These are phyloP conservation scores for Spizaetus ornatus DNA, from an alignment of 2,113 vertebrate genomes.

Conservation along the genomic window DNA sequence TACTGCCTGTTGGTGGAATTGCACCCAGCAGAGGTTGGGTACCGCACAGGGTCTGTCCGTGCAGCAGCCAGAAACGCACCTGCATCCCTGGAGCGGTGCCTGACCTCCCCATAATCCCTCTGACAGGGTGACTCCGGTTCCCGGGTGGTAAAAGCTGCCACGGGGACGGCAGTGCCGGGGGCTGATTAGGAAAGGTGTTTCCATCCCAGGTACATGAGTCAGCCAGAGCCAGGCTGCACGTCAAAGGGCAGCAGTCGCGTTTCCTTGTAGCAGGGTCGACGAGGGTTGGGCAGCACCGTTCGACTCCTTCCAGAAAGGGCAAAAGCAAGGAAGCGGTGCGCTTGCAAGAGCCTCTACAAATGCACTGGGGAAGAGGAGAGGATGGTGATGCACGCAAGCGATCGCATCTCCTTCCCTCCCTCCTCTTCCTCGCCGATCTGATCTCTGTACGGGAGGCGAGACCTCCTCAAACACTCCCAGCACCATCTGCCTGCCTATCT, in stretches of 20 bases:
- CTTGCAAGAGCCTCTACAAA: not conserved
- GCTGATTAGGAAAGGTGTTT: not conserved
- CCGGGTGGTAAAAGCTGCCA: not conserved
- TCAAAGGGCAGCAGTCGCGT: not conserved
- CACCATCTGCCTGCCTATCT: not conserved
- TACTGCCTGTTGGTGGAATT: not conserved
- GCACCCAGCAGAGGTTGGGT: not conserved
- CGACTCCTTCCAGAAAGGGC: not conserved
- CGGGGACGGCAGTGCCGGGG: rapidly evolving
- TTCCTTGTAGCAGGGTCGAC: rapidly evolving
- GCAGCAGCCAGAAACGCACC: not conserved
- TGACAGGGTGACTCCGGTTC: rapidly evolving
- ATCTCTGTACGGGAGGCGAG: not conserved
- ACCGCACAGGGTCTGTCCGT: not conserved
- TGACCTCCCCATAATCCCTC: not conserved
- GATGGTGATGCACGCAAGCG: rapidly evolving
- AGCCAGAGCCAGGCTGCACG: not conserved
- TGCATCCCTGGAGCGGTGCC: not conserved
- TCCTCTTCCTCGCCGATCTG: not conserved
- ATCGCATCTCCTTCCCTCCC: not conserved
- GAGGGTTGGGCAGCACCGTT: not conserved
- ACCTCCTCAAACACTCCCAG: not conserved
- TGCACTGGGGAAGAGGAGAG: not conserved
- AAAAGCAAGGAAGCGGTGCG: not conserved
- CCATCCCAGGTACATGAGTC: not conserved